phyloP scores from a whole-genome alignment of 2,113 vertebrate genomes.

The Phalacrocorax brasilianus region DNA sequence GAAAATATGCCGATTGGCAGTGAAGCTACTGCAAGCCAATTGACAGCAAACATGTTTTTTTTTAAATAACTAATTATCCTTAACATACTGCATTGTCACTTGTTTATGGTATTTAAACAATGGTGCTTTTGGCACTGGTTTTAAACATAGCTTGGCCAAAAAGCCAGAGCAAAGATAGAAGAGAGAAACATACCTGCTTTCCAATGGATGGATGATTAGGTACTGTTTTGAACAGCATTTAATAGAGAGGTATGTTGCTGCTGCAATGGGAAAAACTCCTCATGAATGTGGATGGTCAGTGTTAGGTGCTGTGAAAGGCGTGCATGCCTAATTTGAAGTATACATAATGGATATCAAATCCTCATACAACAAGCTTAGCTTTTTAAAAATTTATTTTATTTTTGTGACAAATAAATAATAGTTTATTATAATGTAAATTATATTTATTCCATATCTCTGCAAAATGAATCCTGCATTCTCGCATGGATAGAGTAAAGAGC shows the following conservation, averaged over 20 bases:
- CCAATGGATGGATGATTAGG: neutral
- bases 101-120: conserved; percentile 64
- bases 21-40: conserved; percentile 52
- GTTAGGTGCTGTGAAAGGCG: neutral
- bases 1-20: conserved; percentile 70
- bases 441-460: neutral
- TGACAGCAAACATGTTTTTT: conserved; percentile 73
- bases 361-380: neutral
- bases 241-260: neutral
- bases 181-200: neutral
- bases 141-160: conserved; percentile 41
- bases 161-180: neutral
- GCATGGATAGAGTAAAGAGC: neutral
- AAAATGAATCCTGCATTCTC: neutral
- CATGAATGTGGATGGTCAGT: neutral
- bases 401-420: neutral
- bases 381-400: neutral
- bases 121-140: conserved; percentile 56
- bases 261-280: neutral
- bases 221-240: neutral
- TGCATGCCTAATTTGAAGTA: neutral
- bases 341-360: neutral
- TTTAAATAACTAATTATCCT: conserved; percentile 66
- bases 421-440: neutral
- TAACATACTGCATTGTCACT: conserved; percentile 71